Conservation (phyloP, 2,888 invertebrate species). For the Deilephila elpenor region DNA sequence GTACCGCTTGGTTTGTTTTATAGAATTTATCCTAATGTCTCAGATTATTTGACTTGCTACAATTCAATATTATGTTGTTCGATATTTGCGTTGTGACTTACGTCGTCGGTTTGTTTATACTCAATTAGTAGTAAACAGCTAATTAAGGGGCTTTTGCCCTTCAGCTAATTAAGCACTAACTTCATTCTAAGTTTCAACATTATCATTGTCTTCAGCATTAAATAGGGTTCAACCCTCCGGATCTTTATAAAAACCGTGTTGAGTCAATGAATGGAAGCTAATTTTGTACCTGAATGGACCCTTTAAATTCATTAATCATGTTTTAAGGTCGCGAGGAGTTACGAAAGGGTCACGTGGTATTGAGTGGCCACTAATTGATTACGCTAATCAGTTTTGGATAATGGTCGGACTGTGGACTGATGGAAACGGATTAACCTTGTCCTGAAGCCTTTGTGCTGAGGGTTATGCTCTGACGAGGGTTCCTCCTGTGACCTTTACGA, state of each 20-base stretch:
- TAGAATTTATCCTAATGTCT: background rate
- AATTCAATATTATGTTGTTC: background rate
- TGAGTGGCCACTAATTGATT: conserved; percentile 11
- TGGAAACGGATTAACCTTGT: conserved; percentile 17
- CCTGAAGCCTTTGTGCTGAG: conserved; percentile 1
- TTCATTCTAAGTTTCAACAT: too few relatives aligned
- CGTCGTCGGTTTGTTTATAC: too few relatives aligned
- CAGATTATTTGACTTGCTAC: background rate
- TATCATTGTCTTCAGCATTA: too few relatives aligned
- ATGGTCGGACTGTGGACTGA: background rate
- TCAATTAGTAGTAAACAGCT: too few relatives aligned
- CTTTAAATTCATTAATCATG: background rate
- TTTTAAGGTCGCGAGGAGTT: background rate
- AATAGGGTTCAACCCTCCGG: too few relatives aligned
- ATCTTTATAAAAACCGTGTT: too few relatives aligned
- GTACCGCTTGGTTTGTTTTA: background rate
- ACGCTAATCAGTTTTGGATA: conserved; percentile 14
- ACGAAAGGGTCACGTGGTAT: conserved; percentile 1
- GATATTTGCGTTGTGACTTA: background rate
- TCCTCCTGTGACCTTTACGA: background rate
- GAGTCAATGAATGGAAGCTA: background rate
- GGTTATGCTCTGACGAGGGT: conserved; percentile 10
- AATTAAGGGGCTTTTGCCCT: too few relatives aligned
- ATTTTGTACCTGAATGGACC: background rate
- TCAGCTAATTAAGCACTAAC: too few relatives aligned